A percentile compares a stretch with the other conserved stretches of the same genome.
These are phyloP conservation scores for Drosophila eugracilis DNA, from an alignment of 1,140 invertebrate species.

Conservation along the genomic window DNA sequence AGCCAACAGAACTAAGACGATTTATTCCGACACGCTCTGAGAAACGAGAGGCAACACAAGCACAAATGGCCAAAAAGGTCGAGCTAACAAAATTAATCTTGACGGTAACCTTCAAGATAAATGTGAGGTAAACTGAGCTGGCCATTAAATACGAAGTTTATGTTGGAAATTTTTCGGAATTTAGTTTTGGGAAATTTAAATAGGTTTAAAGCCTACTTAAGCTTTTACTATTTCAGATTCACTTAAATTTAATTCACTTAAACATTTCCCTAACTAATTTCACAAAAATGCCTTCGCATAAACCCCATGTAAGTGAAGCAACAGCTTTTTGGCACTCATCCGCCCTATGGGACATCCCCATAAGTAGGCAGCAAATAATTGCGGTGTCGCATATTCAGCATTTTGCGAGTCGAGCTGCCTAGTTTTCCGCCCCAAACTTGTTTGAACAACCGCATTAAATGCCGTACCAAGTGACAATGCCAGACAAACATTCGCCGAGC, in stretches of 20 bases:
- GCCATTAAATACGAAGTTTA: slow-evolving; percentile 10
- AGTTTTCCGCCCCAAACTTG: slow-evolving; percentile 32
- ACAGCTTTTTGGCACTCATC: not conserved
- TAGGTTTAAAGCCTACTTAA: too few species aligned
- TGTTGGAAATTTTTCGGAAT: slow-evolving; percentile 10
- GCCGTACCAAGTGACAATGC: slow-evolving; percentile 35
- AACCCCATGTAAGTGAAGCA: not conserved
- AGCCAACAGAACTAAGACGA: slow-evolving; percentile 53
- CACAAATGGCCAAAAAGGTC: slow-evolving; percentile 52
- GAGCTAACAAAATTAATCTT: slow-evolving; percentile 51
- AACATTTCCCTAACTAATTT: not conserved
- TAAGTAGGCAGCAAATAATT: slow-evolving; percentile 43
- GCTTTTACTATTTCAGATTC: too few species aligned
- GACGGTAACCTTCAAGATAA: slow-evolving; percentile 35
- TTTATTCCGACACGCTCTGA: slow-evolving; percentile 59
- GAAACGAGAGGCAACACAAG: slow-evolving; percentile 26
- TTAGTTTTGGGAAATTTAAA: too few species aligned
- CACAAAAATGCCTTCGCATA: not conserved
- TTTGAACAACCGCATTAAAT: slow-evolving; percentile 58
- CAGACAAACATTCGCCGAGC: slow-evolving; percentile 23
- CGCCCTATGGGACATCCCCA: slow-evolving; percentile 13
- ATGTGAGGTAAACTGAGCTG: slow-evolving; percentile 31
- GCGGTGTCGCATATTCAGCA: slow-evolving; percentile 41
- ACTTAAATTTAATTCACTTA: too few species aligned
- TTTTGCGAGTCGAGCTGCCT: slow-evolving; percentile 4